Evolutionary conservation across 2,113 vertebrate genomes (phyloP).

Genomic region (Actinemys pallida): DNA sequence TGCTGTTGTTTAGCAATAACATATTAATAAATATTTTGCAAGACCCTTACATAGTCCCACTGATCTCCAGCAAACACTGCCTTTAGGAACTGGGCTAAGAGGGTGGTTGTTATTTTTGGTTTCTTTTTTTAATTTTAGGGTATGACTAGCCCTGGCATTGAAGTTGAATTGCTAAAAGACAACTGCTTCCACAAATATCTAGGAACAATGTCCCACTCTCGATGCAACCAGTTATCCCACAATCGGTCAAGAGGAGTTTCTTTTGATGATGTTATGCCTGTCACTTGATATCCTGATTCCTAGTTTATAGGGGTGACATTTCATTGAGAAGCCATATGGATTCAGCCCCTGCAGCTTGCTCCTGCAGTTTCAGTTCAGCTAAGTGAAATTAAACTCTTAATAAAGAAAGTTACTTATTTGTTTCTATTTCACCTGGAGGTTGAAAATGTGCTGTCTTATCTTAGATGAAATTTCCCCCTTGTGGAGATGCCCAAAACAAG

Average conservation of each 20-base stretch:
- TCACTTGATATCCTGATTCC: slow-evolving; percentile 12
- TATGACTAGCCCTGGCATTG: not conserved
- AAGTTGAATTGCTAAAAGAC: not conserved
- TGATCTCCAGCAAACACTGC: not conserved
- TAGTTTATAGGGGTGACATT: not conserved
- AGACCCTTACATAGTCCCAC: not conserved
- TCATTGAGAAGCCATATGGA: slow-evolving; percentile 23
- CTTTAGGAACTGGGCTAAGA: not conserved
- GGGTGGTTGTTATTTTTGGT: not conserved
- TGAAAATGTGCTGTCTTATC: not conserved
- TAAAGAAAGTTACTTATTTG: not conserved
- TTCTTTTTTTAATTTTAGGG: not conserved
- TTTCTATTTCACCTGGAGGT: not conserved
- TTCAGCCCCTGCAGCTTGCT: slow-evolving; percentile 5
- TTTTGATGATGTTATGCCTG: not conserved
- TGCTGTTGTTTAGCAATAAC: not conserved
- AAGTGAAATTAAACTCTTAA: not conserved
- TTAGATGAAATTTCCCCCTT: fast-evolving
- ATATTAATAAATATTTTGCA: slow-evolving; percentile 7
- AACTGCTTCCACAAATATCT: not conserved
- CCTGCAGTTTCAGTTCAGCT: not conserved
- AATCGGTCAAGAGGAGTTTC: not conserved
- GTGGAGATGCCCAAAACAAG: not conserved
- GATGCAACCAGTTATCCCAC: not conserved
- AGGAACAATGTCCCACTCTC: not conserved